Evolutionary conservation across 53 echinoderm and acorn worm species (phyloP), one percentile per base, ranked within the genome.

Genomic region (Temnopleurus reevesii): DNA sequence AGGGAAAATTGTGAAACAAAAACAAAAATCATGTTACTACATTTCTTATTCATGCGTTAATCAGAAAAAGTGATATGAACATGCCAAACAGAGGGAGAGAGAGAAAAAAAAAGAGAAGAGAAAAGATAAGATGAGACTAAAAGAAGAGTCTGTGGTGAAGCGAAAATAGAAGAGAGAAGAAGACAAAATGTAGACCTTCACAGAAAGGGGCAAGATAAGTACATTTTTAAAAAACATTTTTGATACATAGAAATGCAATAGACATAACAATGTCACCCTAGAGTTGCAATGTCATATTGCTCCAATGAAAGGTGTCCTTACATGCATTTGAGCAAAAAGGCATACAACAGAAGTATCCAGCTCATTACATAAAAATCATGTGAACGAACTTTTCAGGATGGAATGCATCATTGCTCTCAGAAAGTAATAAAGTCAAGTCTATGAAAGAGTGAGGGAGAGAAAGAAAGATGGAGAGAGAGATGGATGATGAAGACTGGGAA

Each of bases 361-460:
- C 9, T 71, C 21, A 41, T 1, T 21, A n/a, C 36, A 38, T 71
- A n/a, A n/a, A n/a, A n/a, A n/a, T 36, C 71, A 6, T 71, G 38
- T 41, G 71, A 71, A 71, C 43, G 8, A 71, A 36, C 71, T 71
- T 71, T 71, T 41, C 23, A 9, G 23, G 63, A 31, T 63, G 34
- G 8, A 41, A 71, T 5, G 71, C 71, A 19, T 71, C 71, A 71
- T 4, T 71, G 71, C 36, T 8, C 8, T 8, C 0, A 7, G 71
- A 71, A 38, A 71, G 71, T 71, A 71, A 71, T 71, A 17, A 41
- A 71, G 71, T 71, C 41, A 71, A 23, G 71, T 23, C 19, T 17
- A 19, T 36, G 19, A 35, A 34, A 34, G 38, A 41, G 21, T 38
- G 8, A 71, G 41, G 41, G 63, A 63, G 4, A 3, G 34, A 9